Base-by-base conservation (phyloP, 2,888 invertebrate species). In the Saturnia pavonia region DNA sequence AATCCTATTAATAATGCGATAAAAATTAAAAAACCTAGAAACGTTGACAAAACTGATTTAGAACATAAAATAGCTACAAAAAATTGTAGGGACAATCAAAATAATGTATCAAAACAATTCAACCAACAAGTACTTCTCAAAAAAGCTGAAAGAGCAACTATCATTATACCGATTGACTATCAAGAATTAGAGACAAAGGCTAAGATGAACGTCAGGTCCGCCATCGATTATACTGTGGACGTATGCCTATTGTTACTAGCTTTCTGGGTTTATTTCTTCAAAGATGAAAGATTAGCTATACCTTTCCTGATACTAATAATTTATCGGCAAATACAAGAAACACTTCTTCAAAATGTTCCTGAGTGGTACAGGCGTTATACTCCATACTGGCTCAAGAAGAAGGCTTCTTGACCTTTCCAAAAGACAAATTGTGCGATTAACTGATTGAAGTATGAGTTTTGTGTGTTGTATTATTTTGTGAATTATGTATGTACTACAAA, bases 181-280 rank as follows among this genome's bases (percentile, higher is more conserved):
- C 94, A 95, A 77, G 94, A 95, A 80, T 81, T 96, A 69, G 94
- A 95, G 74, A 93, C 95, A 74, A 94, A 95, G 80, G 96, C 96
- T 0, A 95, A 96, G 80, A 93, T 94, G 48, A 96, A 95, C 77
- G 96, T 97, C 1, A 95, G 96, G 75, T 95, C 96, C 1, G 95
- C 95, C 0, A 91, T 97, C 40, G 96, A 96, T 83, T 97, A 97
- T 83, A 89, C 95, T 40, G 96, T 96, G 0, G 97, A 97, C 85
- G 85, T 97, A 72, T 96, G 96, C 63, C 94, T 97, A 80, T 95
- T 97, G 73, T 76, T 96, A 54, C 95, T 97, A 19, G 97, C 97
- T 40, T 96, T 96, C 85, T 97, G 97, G 95, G 94, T 97, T 51
- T 97, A 97, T 88, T 89, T 97, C 71, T 97, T 97, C 82, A 96